phyloP scores from a whole-genome alignment of 2,797 vertebrate genomes.

The Sebastes hubbsi region DNA sequence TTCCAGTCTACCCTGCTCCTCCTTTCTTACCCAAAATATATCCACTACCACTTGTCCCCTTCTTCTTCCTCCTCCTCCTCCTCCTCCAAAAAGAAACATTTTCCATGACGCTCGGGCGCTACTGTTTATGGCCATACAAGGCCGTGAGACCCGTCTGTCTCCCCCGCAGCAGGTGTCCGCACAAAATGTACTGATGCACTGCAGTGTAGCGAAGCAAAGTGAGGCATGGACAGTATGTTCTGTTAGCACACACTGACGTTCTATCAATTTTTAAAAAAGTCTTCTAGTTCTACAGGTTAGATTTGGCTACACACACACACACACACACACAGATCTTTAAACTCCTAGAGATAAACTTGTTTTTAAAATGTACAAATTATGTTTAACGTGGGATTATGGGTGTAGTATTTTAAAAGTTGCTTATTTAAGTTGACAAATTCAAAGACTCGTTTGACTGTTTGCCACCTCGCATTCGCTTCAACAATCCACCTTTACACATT shows the following conservation, averaged over 20 bases:
- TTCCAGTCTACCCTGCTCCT: not conserved
- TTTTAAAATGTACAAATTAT: not conserved
- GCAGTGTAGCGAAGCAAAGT: not conserved
- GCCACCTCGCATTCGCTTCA: not conserved
- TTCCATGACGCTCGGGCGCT: constrained; percentile 49
- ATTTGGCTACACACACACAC: not conserved
- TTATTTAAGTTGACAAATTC: not conserved
- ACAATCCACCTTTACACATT: not conserved
- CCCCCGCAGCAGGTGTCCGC: constrained; percentile 7
- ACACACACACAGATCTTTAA: not conserved
- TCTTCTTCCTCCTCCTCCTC: not conserved
- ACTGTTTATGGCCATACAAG: constrained; percentile 43
- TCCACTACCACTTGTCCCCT: not conserved
- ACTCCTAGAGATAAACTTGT: not conserved
- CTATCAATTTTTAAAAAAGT: fast-evolving
- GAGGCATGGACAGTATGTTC: fast-evolving
- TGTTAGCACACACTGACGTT: not conserved
- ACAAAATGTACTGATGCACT: not conserved
- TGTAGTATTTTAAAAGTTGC: not conserved
- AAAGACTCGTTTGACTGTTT: not conserved
- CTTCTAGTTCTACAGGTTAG: not conserved
- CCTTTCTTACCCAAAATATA: not conserved
- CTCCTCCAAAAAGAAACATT: not conserved
- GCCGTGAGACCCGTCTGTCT: constrained; percentile 32
- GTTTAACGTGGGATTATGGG: not conserved